Evolutionary conservation across 2,113 vertebrate genomes (phyloP).

Genomic region (Zapornia atra): DNA sequence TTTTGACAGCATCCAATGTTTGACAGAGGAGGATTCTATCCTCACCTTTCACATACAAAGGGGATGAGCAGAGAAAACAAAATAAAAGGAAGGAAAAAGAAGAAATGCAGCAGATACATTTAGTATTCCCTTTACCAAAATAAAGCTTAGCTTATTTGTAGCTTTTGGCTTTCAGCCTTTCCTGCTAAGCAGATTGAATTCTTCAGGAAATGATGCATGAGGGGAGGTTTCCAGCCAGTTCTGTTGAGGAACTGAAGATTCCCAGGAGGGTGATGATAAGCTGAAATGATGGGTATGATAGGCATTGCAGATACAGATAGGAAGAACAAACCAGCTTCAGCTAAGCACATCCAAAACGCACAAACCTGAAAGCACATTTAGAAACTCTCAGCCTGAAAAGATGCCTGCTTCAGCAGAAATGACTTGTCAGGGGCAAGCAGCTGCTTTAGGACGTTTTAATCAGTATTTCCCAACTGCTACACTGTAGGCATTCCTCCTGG

Average conservation of each 20-base stretch:
- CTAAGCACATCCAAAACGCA: background rate
- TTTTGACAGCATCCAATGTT: background rate
- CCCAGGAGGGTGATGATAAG: background rate
- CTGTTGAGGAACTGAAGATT: conserved; percentile 1
- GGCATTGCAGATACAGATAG: background rate
- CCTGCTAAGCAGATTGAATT: background rate
- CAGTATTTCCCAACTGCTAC: conserved; percentile 9
- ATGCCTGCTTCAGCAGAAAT: conserved; percentile 11
- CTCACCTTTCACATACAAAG: background rate
- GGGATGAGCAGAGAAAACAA: background rate
- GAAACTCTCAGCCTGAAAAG: conserved; percentile 1
- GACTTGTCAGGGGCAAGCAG: background rate
- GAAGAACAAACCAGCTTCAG: conserved; percentile 2
- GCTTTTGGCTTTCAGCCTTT: conserved; percentile 6
- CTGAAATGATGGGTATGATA: background rate
- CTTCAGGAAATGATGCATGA: background rate
- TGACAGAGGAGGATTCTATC: background rate
- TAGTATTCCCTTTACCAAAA: background rate
- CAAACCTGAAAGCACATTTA: background rate
- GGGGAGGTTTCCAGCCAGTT: background rate
- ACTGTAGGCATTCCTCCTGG: conserved; percentile 1
- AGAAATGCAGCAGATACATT: background rate
- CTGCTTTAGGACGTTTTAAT: background rate
- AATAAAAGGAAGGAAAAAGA: background rate
- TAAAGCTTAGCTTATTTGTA: background rate